A percentile compares a stretch with the other conserved stretches of the same genome.
These are phyloP conservation scores for Meghimatium bilineatum DNA, from an alignment of 2,888 invertebrate genomes.

Conservation along the genomic window DNA sequence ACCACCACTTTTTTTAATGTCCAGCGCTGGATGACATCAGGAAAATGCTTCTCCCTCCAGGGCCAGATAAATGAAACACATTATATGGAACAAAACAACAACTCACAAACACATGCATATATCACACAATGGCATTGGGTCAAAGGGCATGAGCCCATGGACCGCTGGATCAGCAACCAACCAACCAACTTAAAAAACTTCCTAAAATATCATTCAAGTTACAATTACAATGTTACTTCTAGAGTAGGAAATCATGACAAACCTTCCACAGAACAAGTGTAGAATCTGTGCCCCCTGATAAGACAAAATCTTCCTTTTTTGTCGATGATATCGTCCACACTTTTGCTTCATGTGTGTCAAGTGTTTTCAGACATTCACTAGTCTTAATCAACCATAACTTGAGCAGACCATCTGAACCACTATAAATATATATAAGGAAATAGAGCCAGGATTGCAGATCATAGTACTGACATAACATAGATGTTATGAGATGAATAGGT, in stretches of 20 bases:
- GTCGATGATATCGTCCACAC: conserved; percentile 80
- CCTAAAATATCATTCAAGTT: neutral
- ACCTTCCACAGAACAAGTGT: conserved; percentile 87
- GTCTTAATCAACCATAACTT: conserved; percentile 95
- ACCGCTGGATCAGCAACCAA: too few species aligned
- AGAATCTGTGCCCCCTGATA: conserved; percentile 93
- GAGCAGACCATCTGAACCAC: conserved; percentile 92
- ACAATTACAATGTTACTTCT: neutral
- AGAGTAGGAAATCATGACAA: conserved; percentile 37
- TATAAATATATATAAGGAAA: conserved; percentile 52
- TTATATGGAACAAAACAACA: too few species aligned
- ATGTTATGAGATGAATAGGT: too few species aligned
- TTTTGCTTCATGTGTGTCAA: conserved; percentile 91
- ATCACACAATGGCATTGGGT: too few species aligned
- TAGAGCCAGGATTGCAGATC: neutral
- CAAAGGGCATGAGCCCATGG: too few species aligned
- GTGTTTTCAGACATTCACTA: conserved; percentile 89
- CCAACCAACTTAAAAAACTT: too few species aligned
- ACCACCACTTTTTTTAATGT: too few species aligned
- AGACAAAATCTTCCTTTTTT: conserved; percentile 83
- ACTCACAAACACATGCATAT: too few species aligned
- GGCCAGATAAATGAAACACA: too few species aligned
- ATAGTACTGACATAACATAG: too few species aligned
- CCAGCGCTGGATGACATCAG: too few species aligned
- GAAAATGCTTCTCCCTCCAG: too few species aligned